These are phyloP conservation scores for Periphyllus acericola DNA, from an alignment of 2,888 invertebrate species.

Conservation along the genomic window DNA sequence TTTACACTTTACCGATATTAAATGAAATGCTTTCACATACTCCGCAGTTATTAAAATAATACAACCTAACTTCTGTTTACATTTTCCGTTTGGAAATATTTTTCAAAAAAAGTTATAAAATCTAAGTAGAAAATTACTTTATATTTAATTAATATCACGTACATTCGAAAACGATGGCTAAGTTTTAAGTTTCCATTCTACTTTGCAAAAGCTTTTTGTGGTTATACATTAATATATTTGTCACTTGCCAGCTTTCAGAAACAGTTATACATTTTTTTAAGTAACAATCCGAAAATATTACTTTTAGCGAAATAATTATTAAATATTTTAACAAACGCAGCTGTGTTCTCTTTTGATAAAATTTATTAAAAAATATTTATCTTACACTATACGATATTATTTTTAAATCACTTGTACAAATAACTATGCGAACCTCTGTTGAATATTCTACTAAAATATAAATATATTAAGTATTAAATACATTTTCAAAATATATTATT, in stretches of 20 bases:
- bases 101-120: conserved; percentile 16
- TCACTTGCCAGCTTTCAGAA: conserved; percentile 19
- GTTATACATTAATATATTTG: conserved; percentile 41
- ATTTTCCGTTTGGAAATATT: conserved; percentile 13
- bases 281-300: conserved; percentile 1
- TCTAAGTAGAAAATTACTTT: conserved; percentile 24
- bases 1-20: neutral
- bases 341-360: neutral
- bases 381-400: neutral
- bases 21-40: neutral
- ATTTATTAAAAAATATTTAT: neutral
- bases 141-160: conserved; percentile 47
- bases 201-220: conserved; percentile 35
- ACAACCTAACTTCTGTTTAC: neutral
- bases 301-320: conserved; percentile 9
- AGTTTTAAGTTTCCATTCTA: conserved; percentile 30
- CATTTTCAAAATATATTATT: neutral
- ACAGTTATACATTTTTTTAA: conserved; percentile 18
- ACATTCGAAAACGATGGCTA: conserved; percentile 16
- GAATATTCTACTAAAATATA: neutral
- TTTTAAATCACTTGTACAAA: neutral
- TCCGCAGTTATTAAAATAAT: neutral
- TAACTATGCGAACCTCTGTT: neutral
- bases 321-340: neutral
- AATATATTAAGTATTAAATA: neutral